These are phyloP conservation scores for Catocala sponsa DNA, from an alignment of 2,888 invertebrate genomes.

Conservation along the genomic window DNA sequence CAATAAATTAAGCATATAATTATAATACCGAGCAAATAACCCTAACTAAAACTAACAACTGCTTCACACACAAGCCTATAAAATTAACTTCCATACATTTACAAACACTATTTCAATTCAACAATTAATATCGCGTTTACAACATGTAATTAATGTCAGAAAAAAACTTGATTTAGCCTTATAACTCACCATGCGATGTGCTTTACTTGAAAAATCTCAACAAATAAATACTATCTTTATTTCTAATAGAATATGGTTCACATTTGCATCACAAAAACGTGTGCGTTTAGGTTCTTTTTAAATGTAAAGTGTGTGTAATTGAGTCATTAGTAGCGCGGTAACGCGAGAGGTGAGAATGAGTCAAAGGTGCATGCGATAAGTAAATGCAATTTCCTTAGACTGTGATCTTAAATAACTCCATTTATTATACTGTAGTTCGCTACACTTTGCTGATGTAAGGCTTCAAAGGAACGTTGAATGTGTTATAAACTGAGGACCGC, in stretches of 20 bases:
- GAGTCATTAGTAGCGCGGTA: slow-evolving; percentile 76
- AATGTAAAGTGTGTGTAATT: slow-evolving; percentile 63
- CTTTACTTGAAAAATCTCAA: slow-evolving; percentile 28
- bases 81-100: slow-evolving; percentile 39
- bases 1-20: slow-evolving; percentile 23
- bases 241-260: not conserved
- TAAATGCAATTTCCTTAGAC: slow-evolving; percentile 76
- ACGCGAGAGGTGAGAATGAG: slow-evolving; percentile 75
- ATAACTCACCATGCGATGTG: slow-evolving; percentile 63
- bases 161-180: slow-evolving; percentile 69
- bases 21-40: slow-evolving; percentile 15
- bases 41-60: slow-evolving; percentile 20
- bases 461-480: slow-evolving; percentile 49
- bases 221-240: slow-evolving; percentile 19
- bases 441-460: slow-evolving; percentile 47
- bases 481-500: slow-evolving; percentile 40
- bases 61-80: slow-evolving; percentile 19
- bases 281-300: slow-evolving; percentile 30
- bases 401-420: slow-evolving; percentile 66
- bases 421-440: slow-evolving; percentile 55
- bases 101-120: slow-evolving; percentile 63
- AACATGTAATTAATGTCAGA: slow-evolving; percentile 70
- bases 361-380: slow-evolving; percentile 75
- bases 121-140: slow-evolving; percentile 70
- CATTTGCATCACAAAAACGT: slow-evolving; percentile 8